Conservation (phyloP, 2,113 vertebrate species). For the Eira barbara region DNA sequence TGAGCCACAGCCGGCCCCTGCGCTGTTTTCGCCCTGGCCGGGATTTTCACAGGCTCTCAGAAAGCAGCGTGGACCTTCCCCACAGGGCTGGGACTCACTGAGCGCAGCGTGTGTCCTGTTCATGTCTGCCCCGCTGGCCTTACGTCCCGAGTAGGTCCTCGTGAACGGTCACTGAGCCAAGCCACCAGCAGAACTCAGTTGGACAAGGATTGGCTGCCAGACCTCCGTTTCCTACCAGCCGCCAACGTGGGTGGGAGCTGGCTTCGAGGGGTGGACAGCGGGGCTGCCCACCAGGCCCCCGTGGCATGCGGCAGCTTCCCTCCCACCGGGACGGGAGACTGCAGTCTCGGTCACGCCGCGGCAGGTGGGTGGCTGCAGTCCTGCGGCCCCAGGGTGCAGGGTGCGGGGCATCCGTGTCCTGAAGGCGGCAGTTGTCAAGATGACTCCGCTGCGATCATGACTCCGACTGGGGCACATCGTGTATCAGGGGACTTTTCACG, state of each 20-base stretch:
- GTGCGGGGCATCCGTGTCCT: fast-evolving
- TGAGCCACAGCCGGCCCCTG: neutral
- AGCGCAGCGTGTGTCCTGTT: fast-evolving
- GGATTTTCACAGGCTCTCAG: neutral
- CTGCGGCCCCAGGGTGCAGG: fast-evolving
- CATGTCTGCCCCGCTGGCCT: neutral
- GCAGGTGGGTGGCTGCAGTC: no score
- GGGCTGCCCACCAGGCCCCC: neutral
- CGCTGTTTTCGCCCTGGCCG: fast-evolving
- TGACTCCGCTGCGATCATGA: fast-evolving
- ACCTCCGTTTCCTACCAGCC: neutral
- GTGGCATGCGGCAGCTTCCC: neutral
- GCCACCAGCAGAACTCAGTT: neutral
- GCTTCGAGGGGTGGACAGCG: neutral
- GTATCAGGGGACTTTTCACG: neutral
- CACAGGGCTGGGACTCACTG: fast-evolving
- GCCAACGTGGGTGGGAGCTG: neutral
- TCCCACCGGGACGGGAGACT: neutral
- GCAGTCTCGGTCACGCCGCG: neutral
- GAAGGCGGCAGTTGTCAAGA: fast-evolving
- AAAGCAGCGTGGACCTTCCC: neutral
- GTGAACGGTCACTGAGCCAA: neutral
- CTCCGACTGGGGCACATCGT: neutral
- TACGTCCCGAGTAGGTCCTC: neutral
- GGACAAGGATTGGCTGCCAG: neutral